Evolutionary conservation across 92 coral and sea anemone genomes (phyloP).

Genomic region (Bergia sp.): DNA sequence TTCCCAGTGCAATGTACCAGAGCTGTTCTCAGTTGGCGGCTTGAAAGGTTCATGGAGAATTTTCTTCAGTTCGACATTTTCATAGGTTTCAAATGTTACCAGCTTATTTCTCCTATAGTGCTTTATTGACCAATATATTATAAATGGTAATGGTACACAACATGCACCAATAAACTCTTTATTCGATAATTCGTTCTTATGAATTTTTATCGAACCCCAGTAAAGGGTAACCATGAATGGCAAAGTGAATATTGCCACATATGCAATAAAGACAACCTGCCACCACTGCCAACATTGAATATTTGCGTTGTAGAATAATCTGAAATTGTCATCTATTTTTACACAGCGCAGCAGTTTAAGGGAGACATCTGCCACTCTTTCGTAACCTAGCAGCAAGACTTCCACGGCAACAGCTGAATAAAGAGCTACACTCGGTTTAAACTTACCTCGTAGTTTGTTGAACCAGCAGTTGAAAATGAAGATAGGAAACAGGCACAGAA

Average conservation of each 20-base stretch:
- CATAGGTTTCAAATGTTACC: not conserved
- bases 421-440: conserved; percentile 4
- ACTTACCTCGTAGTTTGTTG: not conserved
- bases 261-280: conserved; percentile 45
- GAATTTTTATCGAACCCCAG: conserved; percentile 53
- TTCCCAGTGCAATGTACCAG: conserved; percentile 61
- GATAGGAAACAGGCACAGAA: conserved; percentile 28
- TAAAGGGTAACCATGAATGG: conserved; percentile 50
- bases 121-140: conserved; percentile 33
- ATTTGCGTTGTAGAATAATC: conserved; percentile 52
- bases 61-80: conserved; percentile 35
- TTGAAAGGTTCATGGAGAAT: conserved; percentile 56
- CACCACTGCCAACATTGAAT: conserved; percentile 64
- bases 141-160: conserved; percentile 48
- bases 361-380: conserved; percentile 51
- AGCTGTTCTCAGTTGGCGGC: conserved; percentile 12
- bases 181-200: conserved; percentile 39
- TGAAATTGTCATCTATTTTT: conserved; percentile 25
- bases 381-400: conserved; percentile 58
- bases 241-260: conserved; percentile 22
- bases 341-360: conserved; percentile 59
- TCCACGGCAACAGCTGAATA: conserved; percentile 50
- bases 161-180: conserved; percentile 55
- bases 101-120: not conserved
- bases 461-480: conserved; percentile 29